Conservation (phyloP, 2,797 vertebrate genomes). For the Acipenser ruthenus region DNA sequence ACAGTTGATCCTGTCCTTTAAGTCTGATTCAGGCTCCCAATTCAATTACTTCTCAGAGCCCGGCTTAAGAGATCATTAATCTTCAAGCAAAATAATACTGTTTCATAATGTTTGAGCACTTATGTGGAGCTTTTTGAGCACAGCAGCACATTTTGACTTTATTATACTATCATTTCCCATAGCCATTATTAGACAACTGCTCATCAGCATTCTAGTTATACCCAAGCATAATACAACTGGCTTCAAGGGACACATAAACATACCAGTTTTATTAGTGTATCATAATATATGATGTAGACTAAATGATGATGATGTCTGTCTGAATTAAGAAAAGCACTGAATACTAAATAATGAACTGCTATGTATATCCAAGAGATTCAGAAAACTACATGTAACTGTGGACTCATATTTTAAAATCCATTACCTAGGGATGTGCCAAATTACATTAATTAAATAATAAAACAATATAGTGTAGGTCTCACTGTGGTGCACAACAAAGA, state of each 20-base stretch:
- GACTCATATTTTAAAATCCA: no score
- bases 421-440: no score
- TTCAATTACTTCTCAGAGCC: slow-evolving; percentile 39
- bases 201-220: background rate
- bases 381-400: no score
- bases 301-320: slow-evolving; percentile 1
- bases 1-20: slow-evolving; percentile 39
- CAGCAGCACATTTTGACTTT: background rate
- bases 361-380: no score
- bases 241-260: slow-evolving; percentile 1
- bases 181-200: background rate
- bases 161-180: background rate
- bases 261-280: background rate
- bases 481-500: no score
- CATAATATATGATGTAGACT: slow-evolving; percentile 3
- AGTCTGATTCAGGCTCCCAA: slow-evolving; percentile 28
- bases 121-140: background rate
- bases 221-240: background rate
- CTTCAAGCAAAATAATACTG: slow-evolving; percentile 6
- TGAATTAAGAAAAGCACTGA: background rate
- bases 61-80: slow-evolving; percentile 12
- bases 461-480: no score
- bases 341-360: background rate
- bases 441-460: no score
- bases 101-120: slow-evolving; percentile 4